These are phyloP conservation scores for Serranochromis macrocephalus DNA, from an alignment of 2,113 vertebrate species.

Conservation along the genomic window DNA sequence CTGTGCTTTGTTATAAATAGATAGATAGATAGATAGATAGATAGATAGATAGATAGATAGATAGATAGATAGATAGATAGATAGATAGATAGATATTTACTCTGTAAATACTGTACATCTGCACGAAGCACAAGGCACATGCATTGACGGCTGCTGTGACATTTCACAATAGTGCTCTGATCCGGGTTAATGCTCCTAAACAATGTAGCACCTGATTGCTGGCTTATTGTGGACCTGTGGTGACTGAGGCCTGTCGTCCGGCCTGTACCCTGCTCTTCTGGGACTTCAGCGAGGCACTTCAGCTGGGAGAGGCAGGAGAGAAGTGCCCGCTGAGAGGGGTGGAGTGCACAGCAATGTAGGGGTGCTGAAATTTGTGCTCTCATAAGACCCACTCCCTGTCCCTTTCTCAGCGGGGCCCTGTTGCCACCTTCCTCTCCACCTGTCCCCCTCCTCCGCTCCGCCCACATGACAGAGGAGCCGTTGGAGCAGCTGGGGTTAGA, in stretches of 20 bases:
- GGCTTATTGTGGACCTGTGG: constrained; percentile 36
- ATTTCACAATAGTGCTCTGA: constrained; percentile 52
- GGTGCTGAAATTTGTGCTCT: constrained; percentile 60
- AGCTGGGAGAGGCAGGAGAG: neutral
- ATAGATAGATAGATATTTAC: neutral
- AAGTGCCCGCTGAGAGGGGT: constrained; percentile 1
- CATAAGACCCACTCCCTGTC: constrained; percentile 5
- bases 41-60: too few species aligned
- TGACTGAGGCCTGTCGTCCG: neutral
- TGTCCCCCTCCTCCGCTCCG: neutral
- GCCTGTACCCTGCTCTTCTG: neutral
- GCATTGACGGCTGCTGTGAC: constrained; percentile 7
- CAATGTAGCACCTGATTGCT: constrained; percentile 65
- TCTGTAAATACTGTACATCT: neutral
- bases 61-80: accelerated
- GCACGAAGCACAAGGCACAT: neutral
- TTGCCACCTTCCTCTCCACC: constrained; percentile 50
- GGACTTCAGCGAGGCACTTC: constrained; percentile 6
- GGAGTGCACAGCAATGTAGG: neutral
- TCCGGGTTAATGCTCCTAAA: constrained; percentile 51
- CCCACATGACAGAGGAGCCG: constrained; percentile 53
- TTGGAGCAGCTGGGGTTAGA: constrained; percentile 54
- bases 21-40: accelerated
- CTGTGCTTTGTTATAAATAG: neutral
- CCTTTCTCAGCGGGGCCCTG: constrained; percentile 52